Evolutionary conservation across 2,888 invertebrate species (phyloP).

Genomic region (Hirudinaria manillensis): DNA sequence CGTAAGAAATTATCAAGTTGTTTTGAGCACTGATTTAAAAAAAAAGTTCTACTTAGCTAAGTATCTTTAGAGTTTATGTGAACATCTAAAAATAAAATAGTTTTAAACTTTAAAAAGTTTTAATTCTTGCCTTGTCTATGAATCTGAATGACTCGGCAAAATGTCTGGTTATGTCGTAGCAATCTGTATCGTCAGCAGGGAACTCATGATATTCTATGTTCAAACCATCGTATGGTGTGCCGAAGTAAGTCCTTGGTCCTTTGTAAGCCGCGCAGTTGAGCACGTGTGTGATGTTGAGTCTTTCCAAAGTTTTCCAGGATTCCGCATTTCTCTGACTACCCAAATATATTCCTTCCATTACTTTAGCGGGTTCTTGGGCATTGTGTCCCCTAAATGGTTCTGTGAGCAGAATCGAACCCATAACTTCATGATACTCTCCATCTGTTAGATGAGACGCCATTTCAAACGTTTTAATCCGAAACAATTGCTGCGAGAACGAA

Average conservation of each 20-base stretch:
- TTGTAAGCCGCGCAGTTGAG: slow-evolving; percentile 41
- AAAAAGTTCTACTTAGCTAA: not conserved
- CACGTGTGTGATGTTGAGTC: slow-evolving; percentile 39
- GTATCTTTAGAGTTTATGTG: no score
- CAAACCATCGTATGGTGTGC: slow-evolving; percentile 39
- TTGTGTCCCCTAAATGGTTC: slow-evolving; percentile 33
- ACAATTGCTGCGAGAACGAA: no score
- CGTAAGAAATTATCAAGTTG: not conserved
- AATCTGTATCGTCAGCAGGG: slow-evolving; percentile 38
- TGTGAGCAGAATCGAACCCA: slow-evolving; percentile 36
- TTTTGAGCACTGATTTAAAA: not conserved
- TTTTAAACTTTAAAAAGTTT: not conserved
- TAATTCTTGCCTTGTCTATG: slow-evolving; percentile 34
- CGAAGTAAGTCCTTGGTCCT: slow-evolving; percentile 34
- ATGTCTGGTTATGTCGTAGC: slow-evolving; percentile 41
- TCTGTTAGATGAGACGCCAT: slow-evolving; percentile 17
- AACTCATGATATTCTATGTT: slow-evolving; percentile 40
- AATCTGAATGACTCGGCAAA: slow-evolving; percentile 38
- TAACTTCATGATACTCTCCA: slow-evolving; percentile 31
- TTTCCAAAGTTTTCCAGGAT: slow-evolving; percentile 35
- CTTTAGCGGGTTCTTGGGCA: slow-evolving; percentile 35
- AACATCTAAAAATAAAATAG: not conserved
- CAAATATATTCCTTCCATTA: slow-evolving; percentile 39
- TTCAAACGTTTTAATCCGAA: no score
- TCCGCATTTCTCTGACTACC: slow-evolving; percentile 40